phyloP scores from a whole-genome alignment of 1,140 invertebrate species.

The Centruroides sculpturatus region DNA sequence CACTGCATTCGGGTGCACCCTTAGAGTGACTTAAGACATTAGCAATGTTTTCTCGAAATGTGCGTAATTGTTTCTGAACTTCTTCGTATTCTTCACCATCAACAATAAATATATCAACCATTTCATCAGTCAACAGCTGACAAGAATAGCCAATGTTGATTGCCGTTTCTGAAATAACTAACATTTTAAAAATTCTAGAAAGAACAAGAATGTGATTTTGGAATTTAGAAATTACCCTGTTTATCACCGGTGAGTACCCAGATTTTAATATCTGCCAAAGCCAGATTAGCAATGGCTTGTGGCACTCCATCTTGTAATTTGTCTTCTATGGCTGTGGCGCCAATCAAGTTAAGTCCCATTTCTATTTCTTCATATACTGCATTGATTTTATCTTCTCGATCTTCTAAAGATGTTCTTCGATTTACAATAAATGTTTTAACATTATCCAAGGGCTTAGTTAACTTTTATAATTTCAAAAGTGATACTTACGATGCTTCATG shows the following conservation, averaged over 20 bases:
- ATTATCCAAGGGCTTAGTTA: not conserved
- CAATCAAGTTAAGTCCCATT: constrained; percentile 70
- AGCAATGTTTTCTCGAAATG: constrained; percentile 56
- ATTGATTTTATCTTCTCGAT: constrained; percentile 80
- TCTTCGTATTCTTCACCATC: constrained; percentile 73
- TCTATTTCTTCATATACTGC: constrained; percentile 96
- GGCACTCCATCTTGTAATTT: constrained; percentile 98
- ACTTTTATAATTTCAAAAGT: not conserved
- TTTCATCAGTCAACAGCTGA: constrained; percentile 88
- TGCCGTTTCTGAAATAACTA: constrained; percentile 58
- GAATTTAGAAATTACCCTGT: constrained; percentile 38
- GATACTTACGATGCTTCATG: constrained; percentile 55
- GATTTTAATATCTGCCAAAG: constrained; percentile 90
- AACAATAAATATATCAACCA: constrained; percentile 88
- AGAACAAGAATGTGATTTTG: too few species aligned
- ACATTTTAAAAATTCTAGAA: not conserved
- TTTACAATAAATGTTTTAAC: not conserved
- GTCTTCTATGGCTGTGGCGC: constrained; percentile 95
- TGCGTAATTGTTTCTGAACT: constrained; percentile 60
- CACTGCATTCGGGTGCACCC: constrained; percentile 16
- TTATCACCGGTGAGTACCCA: constrained; percentile 99
- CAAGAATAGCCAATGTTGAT: constrained; percentile 99
- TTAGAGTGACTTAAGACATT: constrained; percentile 1
- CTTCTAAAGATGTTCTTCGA: constrained; percentile 48
- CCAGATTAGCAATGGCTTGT: constrained; percentile 86